A percentile compares a stretch with the other conserved stretches of the same genome.
phyloP scores from a whole-genome alignment of 2,797 vertebrate species.

The Crypturellus tataupa region DNA sequence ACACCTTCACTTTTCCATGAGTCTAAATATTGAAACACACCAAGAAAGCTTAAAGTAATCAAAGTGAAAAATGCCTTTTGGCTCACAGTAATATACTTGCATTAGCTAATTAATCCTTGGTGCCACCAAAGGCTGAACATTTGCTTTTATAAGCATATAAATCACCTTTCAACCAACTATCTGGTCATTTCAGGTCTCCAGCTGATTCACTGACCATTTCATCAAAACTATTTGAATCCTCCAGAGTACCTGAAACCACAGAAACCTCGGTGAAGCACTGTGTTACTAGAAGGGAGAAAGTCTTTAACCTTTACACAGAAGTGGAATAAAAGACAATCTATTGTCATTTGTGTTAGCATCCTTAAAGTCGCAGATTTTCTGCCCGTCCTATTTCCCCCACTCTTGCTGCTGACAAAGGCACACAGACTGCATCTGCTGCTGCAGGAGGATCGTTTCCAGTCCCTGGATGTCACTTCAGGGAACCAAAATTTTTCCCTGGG shows the following conservation, averaged over 20 bases:
- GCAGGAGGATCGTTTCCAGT: neutral
- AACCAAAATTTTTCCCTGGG: neutral
- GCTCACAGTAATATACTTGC: conserved; percentile 6
- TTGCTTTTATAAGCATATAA: neutral
- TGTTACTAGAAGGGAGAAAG: neutral
- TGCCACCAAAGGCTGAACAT: neutral
- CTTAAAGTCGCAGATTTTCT: neutral
- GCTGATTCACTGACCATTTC: neutral
- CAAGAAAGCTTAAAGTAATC: neutral
- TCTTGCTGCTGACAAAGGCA: neutral
- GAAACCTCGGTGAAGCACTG: neutral
- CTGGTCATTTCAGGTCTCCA: neutral
- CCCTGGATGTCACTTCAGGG: neutral
- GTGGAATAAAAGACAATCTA: neutral
- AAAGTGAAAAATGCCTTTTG: conserved; percentile 19
- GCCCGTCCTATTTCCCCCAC: neutral
- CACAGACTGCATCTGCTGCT: neutral
- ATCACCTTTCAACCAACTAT: neutral
- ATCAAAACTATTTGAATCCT: neutral
- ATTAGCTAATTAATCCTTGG: conserved; percentile 47
- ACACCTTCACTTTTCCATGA: neutral
- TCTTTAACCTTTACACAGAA: neutral
- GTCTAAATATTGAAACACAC: neutral
- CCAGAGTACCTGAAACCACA: neutral
- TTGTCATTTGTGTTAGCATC: neutral